Base-by-base conservation (phyloP, 2,888 invertebrate genomes). In the Archips xylosteana region DNA sequence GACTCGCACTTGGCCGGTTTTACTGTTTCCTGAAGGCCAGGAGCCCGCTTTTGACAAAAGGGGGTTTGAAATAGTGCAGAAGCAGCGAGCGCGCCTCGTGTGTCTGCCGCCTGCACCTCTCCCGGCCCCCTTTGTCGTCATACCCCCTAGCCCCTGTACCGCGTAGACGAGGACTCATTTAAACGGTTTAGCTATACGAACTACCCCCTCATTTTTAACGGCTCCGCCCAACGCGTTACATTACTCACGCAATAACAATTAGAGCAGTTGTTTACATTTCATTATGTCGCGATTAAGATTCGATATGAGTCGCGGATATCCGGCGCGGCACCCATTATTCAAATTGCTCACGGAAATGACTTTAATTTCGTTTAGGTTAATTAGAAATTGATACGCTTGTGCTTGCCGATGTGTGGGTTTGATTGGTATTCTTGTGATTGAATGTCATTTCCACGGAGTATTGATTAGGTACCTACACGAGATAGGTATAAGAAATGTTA, bases 211-310 rank as follows among this genome's bases (percentile, higher is more conserved):
- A n/a, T 12, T 10, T 34, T 42, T 64, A n/a, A 34, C 12, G 51
- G 64, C 73, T 39, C 10, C 59, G 3, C 2, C 2, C 15, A 45
- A n/a, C 57, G 45, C 36, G 23, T 10, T 51, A 64, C 75, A 67
- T 75, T 75, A 71, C 67, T n/a, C 4, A 66, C 49, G 71, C 54
- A 75, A 75, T 75, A 75, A 71, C 75, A 75, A 75, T 75, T 75
- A 75, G 59, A 68, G 47, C 63, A 63, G 57, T 71, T 71, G 75
- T 75, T 75, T 75, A 71, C 71, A 71, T 75, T 71, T 75, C 75
- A 75, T 75, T 75, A 71, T 68, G 68, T 63, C 57, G 45, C 69
- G 74, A 74, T 74, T 74, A 74, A 74, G 74, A 74, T 74, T 70
- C 74, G 74, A 74, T 74, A 74, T 70, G 65, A 65, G 69, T 70